Evolutionary conservation across 2,113 vertebrate genomes (phyloP), one percentile per base, ranked within the genome.

Genomic region (Manacus vitellinus): DNA sequence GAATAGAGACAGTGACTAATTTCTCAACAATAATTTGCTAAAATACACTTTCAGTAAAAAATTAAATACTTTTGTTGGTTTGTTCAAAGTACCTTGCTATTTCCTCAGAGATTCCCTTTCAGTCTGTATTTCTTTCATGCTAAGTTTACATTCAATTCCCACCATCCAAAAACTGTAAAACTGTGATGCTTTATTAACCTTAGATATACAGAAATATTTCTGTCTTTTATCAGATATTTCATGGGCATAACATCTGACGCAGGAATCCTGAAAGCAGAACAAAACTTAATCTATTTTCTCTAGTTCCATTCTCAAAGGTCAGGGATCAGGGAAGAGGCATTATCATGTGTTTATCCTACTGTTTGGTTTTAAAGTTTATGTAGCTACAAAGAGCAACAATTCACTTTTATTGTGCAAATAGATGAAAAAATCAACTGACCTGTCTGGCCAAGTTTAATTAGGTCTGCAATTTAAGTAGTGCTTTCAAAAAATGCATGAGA

Each of bases 361-460:
- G 23, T 67, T 83, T 79, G 72, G 12, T 93, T 90, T 88, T 54
- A 39, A 84, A 58, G 19, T 74, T 91, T 63, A 78, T 13, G 4
- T 37, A 67, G 61, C 12, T 86, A 47, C 17, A 86, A 59, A 43
- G 14, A 80, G 15, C 25, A 89, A 12, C 35, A 90, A 12, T 43
- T 61, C 12, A 25, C 23, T 86, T 94, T 19, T 72, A 63, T 44
- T 52, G 19, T 80, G 39, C 19, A 91, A 95, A 63, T 3, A 59
- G 49, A 55, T 46, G 7, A 62, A 91, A 94, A 88, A 62, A 37
- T 56, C 30, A 88, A 37, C 52, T 54, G 15, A 90, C 14, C 18
- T 70, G 9, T 62, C 82, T 92, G 63, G 56, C 43, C 55, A 92
- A 94, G 24, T 82, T 84, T 84, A 90, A 88, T 91, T 86, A 88